Conservation (phyloP, 2,113 vertebrate genomes). For the Orthochromis malagaraziensis region DNA sequence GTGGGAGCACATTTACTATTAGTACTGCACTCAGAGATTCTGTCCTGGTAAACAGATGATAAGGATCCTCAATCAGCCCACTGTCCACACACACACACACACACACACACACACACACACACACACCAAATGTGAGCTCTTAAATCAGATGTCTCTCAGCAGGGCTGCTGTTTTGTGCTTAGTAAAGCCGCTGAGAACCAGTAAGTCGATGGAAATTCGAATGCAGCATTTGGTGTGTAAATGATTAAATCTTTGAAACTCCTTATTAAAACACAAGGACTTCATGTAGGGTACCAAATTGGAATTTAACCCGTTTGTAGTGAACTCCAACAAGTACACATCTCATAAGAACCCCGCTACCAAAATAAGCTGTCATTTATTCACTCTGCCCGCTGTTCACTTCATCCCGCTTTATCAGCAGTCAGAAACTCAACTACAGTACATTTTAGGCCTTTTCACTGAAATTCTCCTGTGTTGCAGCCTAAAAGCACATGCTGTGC, state of each 20-base stretch:
- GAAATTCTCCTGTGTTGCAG: not conserved
- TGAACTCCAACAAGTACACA: not conserved
- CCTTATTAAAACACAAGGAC: not conserved
- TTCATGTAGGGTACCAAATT: not conserved
- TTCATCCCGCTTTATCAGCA: not conserved
- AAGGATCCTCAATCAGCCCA: too few relatives aligned
- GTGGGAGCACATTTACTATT: too few relatives aligned
- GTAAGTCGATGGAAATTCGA: not conserved
- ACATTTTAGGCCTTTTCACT: not conserved
- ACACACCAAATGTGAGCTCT: not conserved
- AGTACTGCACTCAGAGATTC: too few relatives aligned
- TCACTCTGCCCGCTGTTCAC: not conserved
- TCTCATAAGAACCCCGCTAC: not conserved
- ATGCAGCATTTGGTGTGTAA: not conserved
- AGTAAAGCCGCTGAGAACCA: not conserved
- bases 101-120: not conserved
- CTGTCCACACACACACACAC: not conserved
- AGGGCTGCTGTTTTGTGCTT: not conserved
- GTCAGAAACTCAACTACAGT: not conserved
- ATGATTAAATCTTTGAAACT: not conserved
- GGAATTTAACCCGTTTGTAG: not conserved
- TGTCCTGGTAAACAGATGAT: too few relatives aligned
- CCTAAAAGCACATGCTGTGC: not conserved
- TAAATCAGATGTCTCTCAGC: not conserved
- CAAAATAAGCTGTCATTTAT: not conserved